Conservation (phyloP, 1,140 invertebrate genomes). For the Penaeus chinensis region DNA sequence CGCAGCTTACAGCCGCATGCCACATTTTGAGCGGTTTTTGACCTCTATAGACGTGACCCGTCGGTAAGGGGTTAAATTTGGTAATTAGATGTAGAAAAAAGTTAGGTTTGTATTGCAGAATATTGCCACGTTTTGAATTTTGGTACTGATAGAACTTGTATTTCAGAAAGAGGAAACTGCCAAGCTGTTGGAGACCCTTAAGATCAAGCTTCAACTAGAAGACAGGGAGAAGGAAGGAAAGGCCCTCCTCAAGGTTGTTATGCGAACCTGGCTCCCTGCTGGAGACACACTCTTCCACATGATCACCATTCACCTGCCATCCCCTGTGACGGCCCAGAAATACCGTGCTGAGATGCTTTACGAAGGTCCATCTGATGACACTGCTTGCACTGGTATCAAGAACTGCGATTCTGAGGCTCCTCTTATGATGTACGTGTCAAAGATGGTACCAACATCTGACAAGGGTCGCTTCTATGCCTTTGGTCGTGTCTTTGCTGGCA, state of each 20-base stretch:
- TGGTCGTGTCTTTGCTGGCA: slow-evolving; percentile 99
- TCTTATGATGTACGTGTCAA: slow-evolving; percentile 99
- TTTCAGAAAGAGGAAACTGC: slow-evolving; percentile 90
- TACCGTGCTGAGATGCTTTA: slow-evolving; percentile 99
- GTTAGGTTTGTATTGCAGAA: no score
- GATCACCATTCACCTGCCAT: slow-evolving; percentile 99
- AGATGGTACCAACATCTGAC: slow-evolving; percentile 99
- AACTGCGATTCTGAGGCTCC: slow-evolving; percentile 95
- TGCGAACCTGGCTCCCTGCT: slow-evolving; percentile 99
- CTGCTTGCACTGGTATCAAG: slow-evolving; percentile 89
- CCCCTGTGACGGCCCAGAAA: slow-evolving; percentile 97
- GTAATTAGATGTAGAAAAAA: no score
- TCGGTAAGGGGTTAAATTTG: no score
- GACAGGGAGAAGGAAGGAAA: slow-evolving; percentile 97
- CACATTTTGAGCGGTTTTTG: no score
- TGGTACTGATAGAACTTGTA: no score
- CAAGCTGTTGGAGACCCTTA: slow-evolving; percentile 86
- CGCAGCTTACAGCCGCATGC: no score
- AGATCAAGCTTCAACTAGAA: slow-evolving; percentile 91
- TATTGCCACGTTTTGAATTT: not conserved
- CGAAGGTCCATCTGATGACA: slow-evolving; percentile 97
- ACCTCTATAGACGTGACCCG: no score
- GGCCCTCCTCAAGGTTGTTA: slow-evolving; percentile 91
- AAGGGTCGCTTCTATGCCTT: slow-evolving; percentile 99
- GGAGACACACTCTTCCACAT: slow-evolving; percentile 99